Evolutionary conservation across 2,797 vertebrate species (phyloP), one percentile per base, ranked within the genome.

Genomic region (Oophaga sylvatica): DNA sequence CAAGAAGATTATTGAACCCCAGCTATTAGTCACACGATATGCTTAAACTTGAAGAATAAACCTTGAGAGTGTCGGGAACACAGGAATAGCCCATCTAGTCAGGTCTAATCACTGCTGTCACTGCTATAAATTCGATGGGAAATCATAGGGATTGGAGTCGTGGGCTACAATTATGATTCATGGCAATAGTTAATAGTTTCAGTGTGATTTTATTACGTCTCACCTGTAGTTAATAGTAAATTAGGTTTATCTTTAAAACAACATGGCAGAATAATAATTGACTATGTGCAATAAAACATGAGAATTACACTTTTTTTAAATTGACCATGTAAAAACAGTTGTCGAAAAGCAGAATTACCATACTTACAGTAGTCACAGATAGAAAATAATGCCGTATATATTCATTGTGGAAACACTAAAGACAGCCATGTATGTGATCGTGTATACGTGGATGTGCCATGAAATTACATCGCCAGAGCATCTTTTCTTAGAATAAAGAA

Each of bases 61-160:
- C 79, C 26, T 31, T 26, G 48, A 80, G 8, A 57, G 60, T 41
- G 48, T 60, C 68, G 31, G 35, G 35, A 62, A 79, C 31, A 68
- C 62, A 68, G 56, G 87, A 84, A 83, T 83, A 80, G 41, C 16
- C 87, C 5, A 79, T 68, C 13, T n/a, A 71, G 75, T 88, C 87
- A 88, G 17, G 53, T 41, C 57, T 60, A 88, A n/a, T 80, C 81
- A 84, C 57, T 53, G 76, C 53, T 80, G 76, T 88, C n/a, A 88
- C 3, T 70, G 56, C 12, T 59, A 73, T 59, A 20, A 62, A 60
- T 78, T 56, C 10, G 10, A 62, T 84, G 76, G 76, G 67, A 88
- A 71, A 80, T 29, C 53, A 20, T 19, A 84, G 48, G 63, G 59
- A 62, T 19, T 20, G 19, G 53, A 71, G 17, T 45, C 48, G 26